Evolutionary conservation across 2,113 vertebrate genomes (phyloP), one percentile per base, ranked within the genome.

Genomic region (Prunella fulvescens): DNA sequence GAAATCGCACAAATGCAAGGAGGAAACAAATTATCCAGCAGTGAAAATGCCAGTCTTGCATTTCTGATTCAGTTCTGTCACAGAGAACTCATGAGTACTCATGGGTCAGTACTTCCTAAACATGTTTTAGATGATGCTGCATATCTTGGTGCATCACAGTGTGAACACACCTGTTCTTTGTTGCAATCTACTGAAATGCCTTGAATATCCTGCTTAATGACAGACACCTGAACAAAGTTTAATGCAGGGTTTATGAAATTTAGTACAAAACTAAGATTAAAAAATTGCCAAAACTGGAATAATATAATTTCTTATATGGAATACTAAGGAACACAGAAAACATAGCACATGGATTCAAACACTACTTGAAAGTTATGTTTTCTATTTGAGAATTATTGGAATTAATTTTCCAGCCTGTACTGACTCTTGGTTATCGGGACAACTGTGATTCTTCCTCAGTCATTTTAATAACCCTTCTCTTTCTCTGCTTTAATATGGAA

Each of bases 381-480:
- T 81, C 37, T 20, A 65, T 54, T 71, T 86, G 14, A 88, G 29
- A 45, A 42, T 33, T 60, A 29, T 1, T 35, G 16, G 37, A 83
- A 77, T 61, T 69, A 1, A 42, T 90, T 71, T 92, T 83, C 48
- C 67, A 70, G 67, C 8, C 48, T 45, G 14, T 76, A 61, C 20
- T 73, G 72, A 80, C 31, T 28, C 58, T 44, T 4, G 3, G 37
- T 28, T 86, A 25, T 25, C 2, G 9, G 37, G 51, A 50, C 19
- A 90, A 64, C 33, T 45, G n/a, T 29, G 18, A 71, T 9, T 40
- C 14, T 81, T 44, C 35, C n/a, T 11, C 0, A 0, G 26, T 22
- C 4, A 42, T 73, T 86, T 86, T 58, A 73, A 42, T 35, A 84
- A 83, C 3, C 6, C 5, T 42, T 64, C 45, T 69, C 45, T 54